Base-by-base conservation (phyloP, 2,888 invertebrate species). In the Gortyna flavago region DNA sequence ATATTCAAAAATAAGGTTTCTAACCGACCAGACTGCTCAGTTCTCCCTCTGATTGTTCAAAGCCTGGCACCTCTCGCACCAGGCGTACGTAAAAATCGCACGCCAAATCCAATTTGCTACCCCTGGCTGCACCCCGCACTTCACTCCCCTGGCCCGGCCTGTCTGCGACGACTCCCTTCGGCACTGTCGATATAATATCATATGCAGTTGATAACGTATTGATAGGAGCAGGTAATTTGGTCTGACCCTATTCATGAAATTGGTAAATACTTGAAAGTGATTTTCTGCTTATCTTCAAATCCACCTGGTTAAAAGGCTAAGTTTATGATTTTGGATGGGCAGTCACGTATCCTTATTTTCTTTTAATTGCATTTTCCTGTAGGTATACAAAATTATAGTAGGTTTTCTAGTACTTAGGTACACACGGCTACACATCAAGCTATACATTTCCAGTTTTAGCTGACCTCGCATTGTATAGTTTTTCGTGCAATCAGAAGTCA, bases 51-150 rank as follows among this genome's bases (percentile, higher is more conserved):
- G 79, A 88, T 86, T 81, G 81, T 72, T 65, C 73, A 64, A 80
- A 82, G 65, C 79, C 66, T 75, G 66, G 68, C 77, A 79, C 65
- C 74, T 77, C 76, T 65, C 54, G 32, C 81, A 54, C 75, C 72
- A 81, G 64, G 59, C 69, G 64, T 77, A 80, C 70, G 76, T 75
- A 85, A 87, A 80, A 77, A 84, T 87, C 86, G 84, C 76, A 65
- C 80, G 76, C 83, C 84, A 85, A 83, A 89, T 89, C 85, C 80
- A 89, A 90, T 90, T 87, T 90, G 84, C 75, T 80, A 81, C 83
- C 79, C 78, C 70, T 77, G 85, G 8, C 86, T 80, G 65, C 54
- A 13, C 81, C 44, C 72, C 51, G 29, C 71, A 11, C 25, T 51
- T 59, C 69, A 44, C 18, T 57, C 70, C 68, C 70, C 65, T 67